Percentiles rank a stretch among this genome's conserved stretches.
Conservation (phyloP, 2,797 vertebrate species). For the Neomorphus geoffroyi region DNA sequence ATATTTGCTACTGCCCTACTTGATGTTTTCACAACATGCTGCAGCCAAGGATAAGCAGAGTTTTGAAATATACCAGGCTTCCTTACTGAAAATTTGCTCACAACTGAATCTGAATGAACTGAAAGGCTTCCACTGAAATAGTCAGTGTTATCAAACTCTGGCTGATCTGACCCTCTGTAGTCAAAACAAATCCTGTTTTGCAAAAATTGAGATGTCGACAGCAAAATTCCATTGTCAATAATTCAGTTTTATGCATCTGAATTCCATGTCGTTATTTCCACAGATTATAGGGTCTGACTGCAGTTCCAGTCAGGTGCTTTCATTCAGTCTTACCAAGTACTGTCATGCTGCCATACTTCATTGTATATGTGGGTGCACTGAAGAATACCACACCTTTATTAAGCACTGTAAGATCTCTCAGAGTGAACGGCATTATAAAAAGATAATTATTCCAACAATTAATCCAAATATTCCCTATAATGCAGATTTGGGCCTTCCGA, state of each 20-base stretch:
- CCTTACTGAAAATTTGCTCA: neutral
- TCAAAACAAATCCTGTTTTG: neutral
- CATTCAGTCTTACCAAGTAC: neutral
- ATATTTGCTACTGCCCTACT: neutral
- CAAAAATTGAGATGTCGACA: neutral
- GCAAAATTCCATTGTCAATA: neutral
- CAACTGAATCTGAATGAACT: neutral
- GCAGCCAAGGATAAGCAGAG: neutral
- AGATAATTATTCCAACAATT: neutral
- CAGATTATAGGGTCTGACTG: neutral
- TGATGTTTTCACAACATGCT: neutral
- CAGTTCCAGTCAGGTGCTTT: neutral
- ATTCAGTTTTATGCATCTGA: neutral
- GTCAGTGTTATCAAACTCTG: neutral
- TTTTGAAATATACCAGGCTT: constrained; percentile 8
- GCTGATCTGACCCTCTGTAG: neutral
- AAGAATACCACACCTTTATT: neutral
- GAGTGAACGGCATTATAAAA: neutral
- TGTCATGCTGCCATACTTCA: neutral
- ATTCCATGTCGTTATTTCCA: neutral
- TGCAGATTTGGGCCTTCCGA: neutral
- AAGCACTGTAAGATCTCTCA: neutral
- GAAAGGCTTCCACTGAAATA: neutral
- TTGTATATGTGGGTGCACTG: neutral
- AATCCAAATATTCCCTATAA: neutral